Percentiles rank a stretch among this genome's conserved stretches.
These are phyloP conservation scores for Formica selysi DNA, from an alignment of 1,140 invertebrate genomes.

Conservation along the genomic window DNA sequence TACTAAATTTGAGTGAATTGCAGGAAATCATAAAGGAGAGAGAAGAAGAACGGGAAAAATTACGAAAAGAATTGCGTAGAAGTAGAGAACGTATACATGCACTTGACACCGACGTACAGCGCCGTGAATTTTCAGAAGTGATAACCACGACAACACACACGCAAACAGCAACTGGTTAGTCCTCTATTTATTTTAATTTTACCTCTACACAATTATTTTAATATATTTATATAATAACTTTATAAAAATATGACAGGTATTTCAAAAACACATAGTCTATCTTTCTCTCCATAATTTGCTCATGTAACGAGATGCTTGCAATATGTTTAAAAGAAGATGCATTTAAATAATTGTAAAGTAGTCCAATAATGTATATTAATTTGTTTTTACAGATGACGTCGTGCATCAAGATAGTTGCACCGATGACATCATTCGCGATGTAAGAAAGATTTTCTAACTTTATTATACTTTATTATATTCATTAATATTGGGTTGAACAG, in stretches of 20 bases:
- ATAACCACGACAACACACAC: conserved; percentile 71
- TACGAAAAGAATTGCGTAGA: conserved; percentile 90
- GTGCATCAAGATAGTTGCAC: conserved; percentile 70
- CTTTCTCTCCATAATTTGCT: no score
- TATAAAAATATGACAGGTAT: background rate
- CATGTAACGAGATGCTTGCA: background rate
- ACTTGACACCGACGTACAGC: conserved; percentile 85
- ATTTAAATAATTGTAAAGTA: background rate
- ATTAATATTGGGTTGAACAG: background rate
- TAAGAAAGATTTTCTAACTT: conserved; percentile 70
- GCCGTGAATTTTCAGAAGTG: conserved; percentile 77
- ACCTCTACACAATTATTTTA: background rate
- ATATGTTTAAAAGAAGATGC: background rate
- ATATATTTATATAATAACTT: conserved; percentile 3
- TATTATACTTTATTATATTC: background rate
- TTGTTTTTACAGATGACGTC: conserved; percentile 74
- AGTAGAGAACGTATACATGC: conserved; percentile 91
- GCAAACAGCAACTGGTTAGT: conserved; percentile 78
- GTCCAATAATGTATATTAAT: background rate
- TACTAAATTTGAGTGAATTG: conserved; percentile 66
- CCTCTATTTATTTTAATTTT: conserved; percentile 45
- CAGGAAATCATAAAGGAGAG: conserved; percentile 91
- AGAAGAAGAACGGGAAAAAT: conserved; percentile 91
- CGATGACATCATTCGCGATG: conserved; percentile 78
- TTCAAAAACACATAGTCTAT: no score